Evolutionary conservation across 1,140 invertebrate genomes (phyloP).

Genomic region (Tribolium castaneum): DNA sequence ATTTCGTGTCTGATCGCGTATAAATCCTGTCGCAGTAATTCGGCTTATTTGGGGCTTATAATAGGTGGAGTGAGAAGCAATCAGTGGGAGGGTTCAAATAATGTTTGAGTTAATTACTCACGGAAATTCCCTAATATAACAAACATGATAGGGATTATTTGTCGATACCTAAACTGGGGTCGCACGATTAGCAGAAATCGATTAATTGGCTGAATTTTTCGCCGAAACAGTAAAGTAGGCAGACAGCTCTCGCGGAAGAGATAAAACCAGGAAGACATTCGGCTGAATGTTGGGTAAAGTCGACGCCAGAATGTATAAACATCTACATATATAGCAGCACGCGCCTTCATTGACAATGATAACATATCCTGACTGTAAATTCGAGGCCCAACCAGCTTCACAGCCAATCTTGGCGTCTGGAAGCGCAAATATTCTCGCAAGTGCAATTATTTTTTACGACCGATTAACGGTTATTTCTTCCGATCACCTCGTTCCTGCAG

Average conservation of each 20-base stretch:
- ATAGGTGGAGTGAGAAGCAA: slow-evolving; percentile 5
- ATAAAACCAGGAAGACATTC: slow-evolving; percentile 32
- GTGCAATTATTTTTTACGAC: slow-evolving; percentile 30
- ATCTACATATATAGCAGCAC: slow-evolving; percentile 17
- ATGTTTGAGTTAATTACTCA: slow-evolving; percentile 25
- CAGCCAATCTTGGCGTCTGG: slow-evolving; percentile 1
- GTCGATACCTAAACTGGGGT: not conserved
- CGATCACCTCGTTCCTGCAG: slow-evolving; percentile 25
- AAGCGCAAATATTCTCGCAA: slow-evolving; percentile 20
- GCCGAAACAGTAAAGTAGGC: not conserved
- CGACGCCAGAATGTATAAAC: slow-evolving; percentile 32
- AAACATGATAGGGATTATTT: slow-evolving; percentile 17
- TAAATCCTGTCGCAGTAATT: not conserved
- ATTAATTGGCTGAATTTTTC: not conserved
- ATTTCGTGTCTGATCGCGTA: not conserved
- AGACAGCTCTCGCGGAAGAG: not conserved
- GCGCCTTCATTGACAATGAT: slow-evolving; percentile 31
- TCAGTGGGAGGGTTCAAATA: slow-evolving; percentile 19
- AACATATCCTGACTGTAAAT: slow-evolving; percentile 37
- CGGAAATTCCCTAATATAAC: slow-evolving; percentile 20
- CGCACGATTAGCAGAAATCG: not conserved
- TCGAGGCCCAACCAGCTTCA: slow-evolving; percentile 8
- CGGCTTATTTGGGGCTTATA: slow-evolving; percentile 14
- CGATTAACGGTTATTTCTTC: slow-evolving; percentile 28
- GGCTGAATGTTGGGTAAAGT: slow-evolving; percentile 9